Percentiles rank a stretch among this genome's conserved stretches.
These are phyloP conservation scores for Tapirus indicus DNA, from an alignment of 2,797 vertebrate species.

Conservation along the genomic window DNA sequence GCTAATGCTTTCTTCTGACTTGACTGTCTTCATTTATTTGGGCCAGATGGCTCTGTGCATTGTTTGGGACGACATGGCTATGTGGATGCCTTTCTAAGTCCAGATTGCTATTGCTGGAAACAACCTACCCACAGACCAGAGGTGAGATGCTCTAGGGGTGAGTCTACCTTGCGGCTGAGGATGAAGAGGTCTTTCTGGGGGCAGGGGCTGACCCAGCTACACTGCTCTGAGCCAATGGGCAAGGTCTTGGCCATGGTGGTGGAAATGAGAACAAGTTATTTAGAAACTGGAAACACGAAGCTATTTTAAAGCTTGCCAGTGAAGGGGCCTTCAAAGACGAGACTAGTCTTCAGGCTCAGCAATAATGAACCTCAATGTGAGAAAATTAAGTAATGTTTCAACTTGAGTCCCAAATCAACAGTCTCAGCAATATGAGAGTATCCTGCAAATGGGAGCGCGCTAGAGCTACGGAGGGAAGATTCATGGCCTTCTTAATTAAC, in stretches of 20 bases:
- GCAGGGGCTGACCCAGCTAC: background rate
- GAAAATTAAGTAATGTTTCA: constrained; percentile 69
- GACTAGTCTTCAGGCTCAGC: constrained; percentile 33
- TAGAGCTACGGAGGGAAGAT: constrained; percentile 76
- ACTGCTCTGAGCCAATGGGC: constrained; percentile 12
- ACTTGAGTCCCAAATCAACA: constrained; percentile 73
- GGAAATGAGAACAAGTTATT: constrained; percentile 74
- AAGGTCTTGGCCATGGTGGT: constrained; percentile 34
- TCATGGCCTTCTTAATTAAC: constrained; percentile 76
- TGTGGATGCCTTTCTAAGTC: background rate
- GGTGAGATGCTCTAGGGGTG: background rate
- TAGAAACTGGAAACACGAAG: constrained; percentile 46
- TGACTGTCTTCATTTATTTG: background rate
- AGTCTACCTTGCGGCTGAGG: background rate
- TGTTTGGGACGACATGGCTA: background rate
- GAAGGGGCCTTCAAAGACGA: constrained; percentile 63
- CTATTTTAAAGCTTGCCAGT: constrained; percentile 60
- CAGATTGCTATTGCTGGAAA: background rate
- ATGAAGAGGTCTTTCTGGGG: constrained; percentile 2
- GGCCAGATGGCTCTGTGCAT: background rate
- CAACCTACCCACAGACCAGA: background rate
- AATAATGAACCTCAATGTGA: constrained; percentile 56
- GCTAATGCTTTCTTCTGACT: background rate
- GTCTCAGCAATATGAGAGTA: constrained; percentile 70
- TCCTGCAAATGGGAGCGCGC: constrained; percentile 34